Conservation (phyloP, 2,113 vertebrate genomes). For the Colius striatus region DNA sequence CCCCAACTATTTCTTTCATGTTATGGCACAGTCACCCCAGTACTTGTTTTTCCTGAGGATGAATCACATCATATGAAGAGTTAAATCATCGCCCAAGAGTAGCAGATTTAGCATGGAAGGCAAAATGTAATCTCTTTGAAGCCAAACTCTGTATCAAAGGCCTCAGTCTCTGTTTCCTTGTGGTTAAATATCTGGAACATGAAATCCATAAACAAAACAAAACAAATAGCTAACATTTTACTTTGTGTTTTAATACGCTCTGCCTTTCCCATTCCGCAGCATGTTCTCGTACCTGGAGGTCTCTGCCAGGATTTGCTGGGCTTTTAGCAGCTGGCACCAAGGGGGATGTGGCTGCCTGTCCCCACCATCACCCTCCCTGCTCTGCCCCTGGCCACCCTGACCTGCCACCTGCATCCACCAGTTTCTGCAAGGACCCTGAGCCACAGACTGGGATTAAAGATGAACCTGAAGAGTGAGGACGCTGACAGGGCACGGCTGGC, state of each 20-base stretch:
- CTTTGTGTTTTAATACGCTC: background rate
- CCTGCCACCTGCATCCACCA: background rate
- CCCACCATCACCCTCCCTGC: background rate
- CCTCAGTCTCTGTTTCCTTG: slow-evolving; percentile 19
- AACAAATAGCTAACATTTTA: background rate
- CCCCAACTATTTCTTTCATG: background rate
- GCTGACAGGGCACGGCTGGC: background rate
- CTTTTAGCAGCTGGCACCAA: background rate
- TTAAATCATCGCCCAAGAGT: slow-evolving; percentile 34
- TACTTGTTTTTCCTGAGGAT: slow-evolving; percentile 27
- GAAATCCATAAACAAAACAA: background rate
- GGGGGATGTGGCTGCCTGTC: background rate
- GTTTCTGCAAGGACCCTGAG: background rate
- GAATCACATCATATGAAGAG: slow-evolving; percentile 14
- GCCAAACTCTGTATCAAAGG: slow-evolving; percentile 15
- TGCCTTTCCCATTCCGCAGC: background rate
- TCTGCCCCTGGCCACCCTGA: background rate
- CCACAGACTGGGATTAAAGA: background rate
- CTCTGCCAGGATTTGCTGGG: background rate
- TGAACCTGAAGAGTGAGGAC: background rate
- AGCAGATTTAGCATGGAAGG: slow-evolving; percentile 38
- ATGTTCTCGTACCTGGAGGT: background rate
- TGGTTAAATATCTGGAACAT: slow-evolving; percentile 23
- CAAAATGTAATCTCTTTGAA: slow-evolving; percentile 47
- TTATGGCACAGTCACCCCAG: background rate